Base-by-base conservation (phyloP, 2,797 vertebrate genomes). In the Myotis findleyi region DNA sequence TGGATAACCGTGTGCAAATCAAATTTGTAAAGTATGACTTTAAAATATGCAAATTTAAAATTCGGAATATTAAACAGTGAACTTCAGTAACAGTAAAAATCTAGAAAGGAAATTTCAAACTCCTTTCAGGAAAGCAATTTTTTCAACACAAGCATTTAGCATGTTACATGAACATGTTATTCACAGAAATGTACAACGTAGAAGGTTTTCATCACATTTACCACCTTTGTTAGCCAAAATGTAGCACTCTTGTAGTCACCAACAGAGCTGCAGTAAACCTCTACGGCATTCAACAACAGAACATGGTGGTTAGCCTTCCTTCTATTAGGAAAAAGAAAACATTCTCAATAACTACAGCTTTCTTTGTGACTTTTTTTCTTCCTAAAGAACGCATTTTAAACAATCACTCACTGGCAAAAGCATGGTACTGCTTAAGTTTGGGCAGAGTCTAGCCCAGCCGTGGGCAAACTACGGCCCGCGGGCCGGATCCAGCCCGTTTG, bases 131-230 rank as follows among this genome's bases (percentile, higher is more conserved):
- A 94, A 98, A 97, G 97, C 96, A 96, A 93, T 92, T 97, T 95
- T 90, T 97, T 95, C 97, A 93, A 96, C 96, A 97, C 95, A 97
- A 98, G 95, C 94, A 96, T 97, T 98, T 97, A 97, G 95, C 95
- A 96, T 95, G 96, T 97, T 97, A 98, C 94, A 98, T 94, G 98
- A 98, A 98, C 97, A 98, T 97, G 95, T 96, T 98, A 97, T 83
- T 97, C 97, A 96, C 94, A 97, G 97, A 98, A 97, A 98, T 96
- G 95, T 96, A 97, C 98, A 98, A 97, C 97, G 98, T 85, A 91
- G 93, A 96, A 97, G 87, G 98, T 97, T 98, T 98, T 97, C 97
- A 97, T 97, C 98, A 97, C 97, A 93, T 97, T 97, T 95, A 98
- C 97, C 96, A 87, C 90, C 90, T 98, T 98, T 98, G 98, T 97